These are phyloP conservation scores for Tenebrio molitor DNA, from an alignment of 1,140 invertebrate genomes.

Conservation along the genomic window DNA sequence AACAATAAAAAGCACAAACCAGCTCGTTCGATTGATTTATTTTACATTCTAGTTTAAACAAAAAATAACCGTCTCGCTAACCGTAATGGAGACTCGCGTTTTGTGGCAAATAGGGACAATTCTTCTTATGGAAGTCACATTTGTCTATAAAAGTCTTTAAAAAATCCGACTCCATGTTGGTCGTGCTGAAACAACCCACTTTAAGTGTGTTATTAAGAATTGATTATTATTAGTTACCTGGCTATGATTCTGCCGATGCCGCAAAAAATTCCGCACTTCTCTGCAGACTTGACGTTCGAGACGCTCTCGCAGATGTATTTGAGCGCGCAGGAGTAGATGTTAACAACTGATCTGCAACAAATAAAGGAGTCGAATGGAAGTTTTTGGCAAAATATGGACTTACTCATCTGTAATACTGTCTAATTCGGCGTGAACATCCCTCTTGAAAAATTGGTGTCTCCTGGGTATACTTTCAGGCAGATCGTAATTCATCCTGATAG, in stretches of 20 bases:
- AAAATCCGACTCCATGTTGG: slow-evolving; percentile 51
- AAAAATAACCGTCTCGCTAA: too few species aligned
- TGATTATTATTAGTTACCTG: slow-evolving; percentile 51
- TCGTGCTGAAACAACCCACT: slow-evolving; percentile 26
- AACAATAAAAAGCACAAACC: too few species aligned
- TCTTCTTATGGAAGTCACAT: slow-evolving; percentile 50
- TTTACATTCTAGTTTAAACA: too few species aligned
- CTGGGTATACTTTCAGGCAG: slow-evolving; percentile 54
- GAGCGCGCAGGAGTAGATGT: slow-evolving; percentile 54
- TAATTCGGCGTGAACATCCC: slow-evolving; percentile 57
- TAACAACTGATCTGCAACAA: slow-evolving; percentile 48
- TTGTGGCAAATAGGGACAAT: slow-evolving; percentile 42
- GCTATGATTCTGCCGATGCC: slow-evolving; percentile 58
- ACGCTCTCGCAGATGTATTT: slow-evolving; percentile 54
- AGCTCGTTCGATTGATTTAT: too few species aligned
- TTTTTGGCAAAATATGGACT: slow-evolving; percentile 45
- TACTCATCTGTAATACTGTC: slow-evolving; percentile 55
- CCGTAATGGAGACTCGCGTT: slow-evolving; percentile 10
- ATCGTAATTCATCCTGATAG: slow-evolving; percentile 59
- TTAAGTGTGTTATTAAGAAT: not conserved
- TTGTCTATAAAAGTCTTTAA: slow-evolving; percentile 53
- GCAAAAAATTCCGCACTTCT: slow-evolving; percentile 60
- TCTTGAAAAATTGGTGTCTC: slow-evolving; percentile 57
- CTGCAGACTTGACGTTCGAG: slow-evolving; percentile 43
- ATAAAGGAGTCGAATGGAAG: too few species aligned